These are phyloP conservation scores for Zaprionus nigranus DNA, from an alignment of 1,140 invertebrate species.

Conservation along the genomic window DNA sequence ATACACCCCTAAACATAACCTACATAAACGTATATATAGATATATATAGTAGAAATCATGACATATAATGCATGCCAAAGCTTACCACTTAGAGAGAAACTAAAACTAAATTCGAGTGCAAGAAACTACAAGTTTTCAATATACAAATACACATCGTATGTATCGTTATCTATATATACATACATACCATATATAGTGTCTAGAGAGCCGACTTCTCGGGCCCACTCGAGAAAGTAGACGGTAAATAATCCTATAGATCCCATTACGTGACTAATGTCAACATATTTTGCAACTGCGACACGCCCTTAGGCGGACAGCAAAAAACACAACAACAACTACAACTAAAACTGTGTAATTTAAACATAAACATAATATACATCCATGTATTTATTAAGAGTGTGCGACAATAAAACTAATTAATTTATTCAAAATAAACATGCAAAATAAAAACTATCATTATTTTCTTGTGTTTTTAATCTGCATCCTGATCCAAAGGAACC, in stretches of 20 bases:
- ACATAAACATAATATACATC: slow-evolving; percentile 51
- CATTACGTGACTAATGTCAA: slow-evolving; percentile 38
- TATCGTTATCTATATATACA: slow-evolving; percentile 19
- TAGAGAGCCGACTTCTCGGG: not conserved
- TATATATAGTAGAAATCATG: slow-evolving; percentile 64
- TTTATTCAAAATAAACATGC: slow-evolving; percentile 70
- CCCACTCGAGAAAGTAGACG: slow-evolving; percentile 4
- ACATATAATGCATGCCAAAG: slow-evolving; percentile 84
- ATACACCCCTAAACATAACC: slow-evolving; percentile 40
- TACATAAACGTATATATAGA: slow-evolving; percentile 20
- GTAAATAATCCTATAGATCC: slow-evolving; percentile 66
- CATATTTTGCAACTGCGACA: slow-evolving; percentile 42
- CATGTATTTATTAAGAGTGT: slow-evolving; percentile 75
- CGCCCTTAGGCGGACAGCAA: slow-evolving; percentile 18
- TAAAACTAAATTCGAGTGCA: slow-evolving; percentile 61
- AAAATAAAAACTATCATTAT: not conserved
- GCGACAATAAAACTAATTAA: slow-evolving; percentile 83
- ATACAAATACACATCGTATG: slow-evolving; percentile 10
- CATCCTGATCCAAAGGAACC: not conserved
- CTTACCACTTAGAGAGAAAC: slow-evolving; percentile 79
- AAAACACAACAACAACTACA: slow-evolving; percentile 28
- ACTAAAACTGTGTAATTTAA: slow-evolving; percentile 69
- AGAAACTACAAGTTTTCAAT: slow-evolving; percentile 76
- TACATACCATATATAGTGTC: slow-evolving; percentile 45
- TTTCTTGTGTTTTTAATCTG: not conserved